phyloP scores from a whole-genome alignment of 2,888 invertebrate genomes.

The Hirudinaria manillensis region DNA sequence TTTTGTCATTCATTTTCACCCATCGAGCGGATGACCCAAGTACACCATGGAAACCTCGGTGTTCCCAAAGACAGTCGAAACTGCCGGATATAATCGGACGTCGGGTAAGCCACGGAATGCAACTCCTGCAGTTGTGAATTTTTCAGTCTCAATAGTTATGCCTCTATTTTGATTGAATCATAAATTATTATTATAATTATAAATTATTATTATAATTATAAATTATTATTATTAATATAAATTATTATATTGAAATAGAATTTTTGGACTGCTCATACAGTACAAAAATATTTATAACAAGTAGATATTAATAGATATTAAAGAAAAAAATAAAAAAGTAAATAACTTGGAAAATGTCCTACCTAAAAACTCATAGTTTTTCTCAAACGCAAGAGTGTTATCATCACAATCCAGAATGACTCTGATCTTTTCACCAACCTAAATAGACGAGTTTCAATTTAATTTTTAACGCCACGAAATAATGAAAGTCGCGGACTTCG shows the following conservation, averaged over 20 bases:
- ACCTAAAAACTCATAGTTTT: constrained; percentile 91
- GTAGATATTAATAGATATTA: neutral
- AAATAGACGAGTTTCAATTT: constrained; percentile 36
- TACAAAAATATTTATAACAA: neutral
- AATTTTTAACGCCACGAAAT: neutral
- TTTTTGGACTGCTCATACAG: neutral
- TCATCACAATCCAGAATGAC: constrained; percentile 96
- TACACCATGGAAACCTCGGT: constrained; percentile 99
- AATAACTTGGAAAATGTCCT: constrained; percentile 35
- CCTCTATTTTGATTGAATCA: neutral
- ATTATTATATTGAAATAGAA: neutral
- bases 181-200: neutral
- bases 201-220: neutral
- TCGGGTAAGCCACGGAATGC: constrained; percentile 91
- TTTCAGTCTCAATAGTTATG: neutral
- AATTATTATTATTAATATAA: neutral
- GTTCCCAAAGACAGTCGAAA: constrained; percentile 96
- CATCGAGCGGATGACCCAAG: constrained; percentile 89
- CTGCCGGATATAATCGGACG: constrained; percentile 82
- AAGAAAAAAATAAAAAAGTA: too few species aligned
- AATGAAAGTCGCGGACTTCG: neutral
- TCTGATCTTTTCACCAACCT: constrained; percentile 93
- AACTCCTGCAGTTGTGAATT: constrained; percentile 60
- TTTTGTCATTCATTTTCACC: constrained; percentile 53
- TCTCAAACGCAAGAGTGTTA: constrained; percentile 91